Conservation (phyloP, 2,797 vertebrate species). For the Apogon hyalosoma region DNA sequence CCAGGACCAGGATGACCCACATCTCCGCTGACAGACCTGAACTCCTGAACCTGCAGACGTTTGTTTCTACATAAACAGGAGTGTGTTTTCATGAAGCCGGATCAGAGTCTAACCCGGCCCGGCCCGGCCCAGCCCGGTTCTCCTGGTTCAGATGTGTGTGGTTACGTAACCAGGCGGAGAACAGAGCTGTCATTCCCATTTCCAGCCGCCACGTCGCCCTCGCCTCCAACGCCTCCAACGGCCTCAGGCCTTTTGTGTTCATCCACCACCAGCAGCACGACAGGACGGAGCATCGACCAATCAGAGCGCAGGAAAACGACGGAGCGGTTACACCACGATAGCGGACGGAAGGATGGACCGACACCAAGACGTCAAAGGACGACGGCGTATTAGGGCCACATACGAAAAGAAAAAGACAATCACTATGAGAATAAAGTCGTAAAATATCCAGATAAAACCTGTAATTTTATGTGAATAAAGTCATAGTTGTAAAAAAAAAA, state of each 20-base stretch:
- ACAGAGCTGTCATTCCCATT: constrained; percentile 65
- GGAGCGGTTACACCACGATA: no score
- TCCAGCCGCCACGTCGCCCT: constrained; percentile 42
- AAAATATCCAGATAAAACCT: no score
- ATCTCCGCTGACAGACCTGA: neutral
- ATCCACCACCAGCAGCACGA: no score
- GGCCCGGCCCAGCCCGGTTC: constrained; percentile 3
- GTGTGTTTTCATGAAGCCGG: constrained; percentile 16
- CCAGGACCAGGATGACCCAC: neutral
- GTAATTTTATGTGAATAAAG: no score
- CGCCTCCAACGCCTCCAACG: neutral
- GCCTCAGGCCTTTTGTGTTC: constrained; percentile 40
- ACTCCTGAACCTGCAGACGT: constrained; percentile 3
- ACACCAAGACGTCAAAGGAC: no score
- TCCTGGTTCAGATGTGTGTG: constrained; percentile 30
- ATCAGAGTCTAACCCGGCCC: constrained; percentile 9
- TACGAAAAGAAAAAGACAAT: no score
- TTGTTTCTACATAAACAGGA: constrained; percentile 39
- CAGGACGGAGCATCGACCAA: no score
- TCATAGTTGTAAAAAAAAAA: no score
- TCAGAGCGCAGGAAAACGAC: no score
- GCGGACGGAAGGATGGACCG: no score
- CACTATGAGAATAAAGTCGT: no score
- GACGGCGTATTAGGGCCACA: no score
- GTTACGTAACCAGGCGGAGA: constrained; percentile 62